Percentiles rank a stretch among this genome's conserved stretches.
Conservation (phyloP, 1,140 invertebrate species). For the Lycorma delicatula region DNA sequence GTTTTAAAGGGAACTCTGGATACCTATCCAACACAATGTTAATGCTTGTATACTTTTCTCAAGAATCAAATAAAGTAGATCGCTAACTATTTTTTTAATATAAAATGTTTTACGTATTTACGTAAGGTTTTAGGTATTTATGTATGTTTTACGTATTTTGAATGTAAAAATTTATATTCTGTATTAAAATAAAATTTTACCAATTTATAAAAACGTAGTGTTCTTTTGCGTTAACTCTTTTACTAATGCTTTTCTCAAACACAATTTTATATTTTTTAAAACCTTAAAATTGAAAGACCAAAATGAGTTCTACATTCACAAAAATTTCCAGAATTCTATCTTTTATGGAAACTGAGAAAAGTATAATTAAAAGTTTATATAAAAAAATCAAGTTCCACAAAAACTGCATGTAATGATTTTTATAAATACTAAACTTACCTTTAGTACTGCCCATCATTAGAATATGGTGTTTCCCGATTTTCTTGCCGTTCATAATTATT, state of each 20-base stretch:
- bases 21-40: slow-evolving; percentile 1
- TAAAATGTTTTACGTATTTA: too few species aligned
- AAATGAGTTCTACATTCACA: not conserved
- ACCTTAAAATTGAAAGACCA: too few species aligned
- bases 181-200: not conserved
- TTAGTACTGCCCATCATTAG: not conserved
- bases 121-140: too few species aligned
- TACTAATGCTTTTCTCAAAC: not conserved
- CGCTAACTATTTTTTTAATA: not conserved
- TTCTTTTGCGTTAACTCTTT: not conserved
- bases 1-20: not conserved
- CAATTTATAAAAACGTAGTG: not conserved
- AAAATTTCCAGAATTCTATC: slow-evolving; percentile 1
- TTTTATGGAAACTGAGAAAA: slow-evolving; percentile 13
- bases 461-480: not conserved
- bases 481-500: slow-evolving; percentile 4
- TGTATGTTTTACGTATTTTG: not conserved
- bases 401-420: not conserved
- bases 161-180: not conserved
- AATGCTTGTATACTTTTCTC: not conserved
- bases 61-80: not conserved
- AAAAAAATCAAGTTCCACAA: not conserved
- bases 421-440: not conserved
- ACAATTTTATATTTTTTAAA: not conserved
- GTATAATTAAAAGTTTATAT: slow-evolving; percentile 7